phyloP scores from a whole-genome alignment of 1,140 invertebrate genomes.

The Thaumatotibia leucotreta region DNA sequence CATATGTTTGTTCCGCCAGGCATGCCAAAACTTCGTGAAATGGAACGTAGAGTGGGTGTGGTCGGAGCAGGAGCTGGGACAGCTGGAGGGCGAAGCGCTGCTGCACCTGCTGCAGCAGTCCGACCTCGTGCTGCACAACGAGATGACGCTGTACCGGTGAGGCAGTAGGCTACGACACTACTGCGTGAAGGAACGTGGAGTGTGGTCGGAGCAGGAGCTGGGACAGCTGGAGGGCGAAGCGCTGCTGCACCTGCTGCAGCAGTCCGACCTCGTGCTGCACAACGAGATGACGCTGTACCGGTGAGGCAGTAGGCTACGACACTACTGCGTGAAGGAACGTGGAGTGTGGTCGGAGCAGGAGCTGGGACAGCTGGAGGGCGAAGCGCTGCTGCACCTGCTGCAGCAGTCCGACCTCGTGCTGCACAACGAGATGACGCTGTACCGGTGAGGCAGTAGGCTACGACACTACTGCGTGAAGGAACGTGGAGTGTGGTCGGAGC shows the following conservation, averaged over 20 bases:
- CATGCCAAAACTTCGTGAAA: conserved; percentile 91
- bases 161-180: too few species aligned
- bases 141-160: conserved; percentile 88
- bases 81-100: conserved; percentile 89
- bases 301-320: too few species aligned
- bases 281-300: conserved; percentile 92
- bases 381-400: conserved; percentile 86
- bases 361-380: conserved; percentile 89
- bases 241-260: conserved; percentile 86
- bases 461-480: conserved; percentile 96
- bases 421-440: conserved; percentile 91
- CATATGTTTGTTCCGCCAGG: conserved; percentile 48
- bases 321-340: conserved; percentile 97
- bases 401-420: conserved; percentile 93
- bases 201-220: conserved; percentile 88
- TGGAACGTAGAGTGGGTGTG: conserved; percentile 94
- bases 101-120: conserved; percentile 87
- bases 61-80: conserved; percentile 86
- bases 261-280: conserved; percentile 92
- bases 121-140: conserved; percentile 93
- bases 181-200: conserved; percentile 95
- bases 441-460: conserved; percentile 79
- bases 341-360: conserved; percentile 87
- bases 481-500: conserved; percentile 89
- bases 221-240: conserved; percentile 88